Percentiles rank a stretch among this genome's conserved stretches.
These are phyloP conservation scores for Patella caerulea DNA, from an alignment of 2,888 invertebrate species.

Conservation along the genomic window DNA sequence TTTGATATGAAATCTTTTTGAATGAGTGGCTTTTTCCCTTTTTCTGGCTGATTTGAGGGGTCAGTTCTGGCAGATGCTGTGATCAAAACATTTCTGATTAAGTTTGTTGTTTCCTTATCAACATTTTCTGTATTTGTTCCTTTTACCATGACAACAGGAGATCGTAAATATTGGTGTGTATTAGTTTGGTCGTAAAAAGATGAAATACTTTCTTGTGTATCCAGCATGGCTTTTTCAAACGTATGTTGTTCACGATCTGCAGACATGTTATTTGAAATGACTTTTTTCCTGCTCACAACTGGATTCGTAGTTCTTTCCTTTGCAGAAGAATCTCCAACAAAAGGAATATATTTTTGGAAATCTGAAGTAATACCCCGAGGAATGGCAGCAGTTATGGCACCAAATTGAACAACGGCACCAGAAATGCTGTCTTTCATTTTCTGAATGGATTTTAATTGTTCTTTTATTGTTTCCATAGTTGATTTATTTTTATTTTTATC, in stretches of 20 bases:
- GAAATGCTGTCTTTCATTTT: constrained; percentile 19
- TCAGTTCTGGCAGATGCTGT: constrained; percentile 9
- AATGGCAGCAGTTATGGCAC: not conserved
- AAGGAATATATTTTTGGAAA: constrained; percentile 24
- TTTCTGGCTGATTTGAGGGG: constrained; percentile 15
- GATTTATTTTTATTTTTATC: constrained; percentile 13
- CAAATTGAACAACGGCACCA: constrained; percentile 13
- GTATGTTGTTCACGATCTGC: constrained; percentile 23
- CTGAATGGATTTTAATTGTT: constrained; percentile 17
- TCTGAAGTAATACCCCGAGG: constrained; percentile 6
- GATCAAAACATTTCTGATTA: constrained; percentile 18
- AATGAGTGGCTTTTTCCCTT: constrained; percentile 40
- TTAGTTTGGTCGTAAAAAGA: constrained; percentile 34
- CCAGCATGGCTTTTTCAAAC: constrained; percentile 36
- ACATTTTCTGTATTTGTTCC: not conserved
- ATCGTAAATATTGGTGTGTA: constrained; percentile 8
- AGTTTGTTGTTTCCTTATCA: constrained; percentile 20
- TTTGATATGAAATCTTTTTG: constrained; percentile 50
- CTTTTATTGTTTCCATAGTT: constrained; percentile 19
- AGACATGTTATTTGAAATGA: not conserved
- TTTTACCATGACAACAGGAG: not conserved
- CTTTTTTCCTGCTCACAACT: not conserved
- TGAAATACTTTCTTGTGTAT: constrained; percentile 42
- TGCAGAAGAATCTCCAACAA: not conserved
- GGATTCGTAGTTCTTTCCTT: not conserved